phyloP scores from a whole-genome alignment of 2,888 invertebrate genomes.

The Anorthoa munda region DNA sequence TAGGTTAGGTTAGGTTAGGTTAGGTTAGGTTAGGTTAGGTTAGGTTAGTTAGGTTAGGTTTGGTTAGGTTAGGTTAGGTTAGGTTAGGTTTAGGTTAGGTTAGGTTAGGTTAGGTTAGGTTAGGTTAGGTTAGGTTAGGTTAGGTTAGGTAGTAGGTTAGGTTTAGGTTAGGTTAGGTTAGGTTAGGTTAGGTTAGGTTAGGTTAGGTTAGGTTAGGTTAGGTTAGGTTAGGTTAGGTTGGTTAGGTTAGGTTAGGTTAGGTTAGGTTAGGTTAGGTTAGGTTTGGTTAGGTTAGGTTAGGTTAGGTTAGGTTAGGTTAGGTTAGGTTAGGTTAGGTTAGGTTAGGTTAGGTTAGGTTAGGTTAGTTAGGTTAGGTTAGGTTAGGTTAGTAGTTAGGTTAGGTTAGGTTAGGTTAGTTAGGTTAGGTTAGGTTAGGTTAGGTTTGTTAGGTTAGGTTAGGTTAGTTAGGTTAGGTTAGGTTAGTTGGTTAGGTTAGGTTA shows the following conservation, averaged over 20 bases:
- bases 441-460: slow-evolving; percentile 41
- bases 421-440: slow-evolving; percentile 40
- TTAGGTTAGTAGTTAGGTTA: slow-evolving; percentile 40
- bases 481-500: slow-evolving; percentile 37
- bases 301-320: slow-evolving; percentile 39
- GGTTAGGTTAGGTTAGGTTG: slow-evolving; percentile 58
- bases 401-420: slow-evolving; percentile 45
- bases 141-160: slow-evolving; percentile 37
- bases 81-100: slow-evolving; percentile 46
- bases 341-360: slow-evolving; percentile 40
- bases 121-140: slow-evolving; percentile 50
- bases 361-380: slow-evolving; percentile 39
- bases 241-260: slow-evolving; percentile 59
- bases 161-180: slow-evolving; percentile 55
- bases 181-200: slow-evolving; percentile 53
- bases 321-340: slow-evolving; percentile 39
- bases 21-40: slow-evolving; percentile 47
- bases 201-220: slow-evolving; percentile 52
- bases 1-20: slow-evolving; percentile 31
- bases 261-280: slow-evolving; percentile 63
- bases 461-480: slow-evolving; percentile 35
- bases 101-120: slow-evolving; percentile 53
- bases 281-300: slow-evolving; percentile 39
- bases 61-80: slow-evolving; percentile 39
- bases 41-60: slow-evolving; percentile 40